Evolutionary conservation across 2,797 vertebrate species (phyloP).

Genomic region (Masticophis lateralis): DNA sequence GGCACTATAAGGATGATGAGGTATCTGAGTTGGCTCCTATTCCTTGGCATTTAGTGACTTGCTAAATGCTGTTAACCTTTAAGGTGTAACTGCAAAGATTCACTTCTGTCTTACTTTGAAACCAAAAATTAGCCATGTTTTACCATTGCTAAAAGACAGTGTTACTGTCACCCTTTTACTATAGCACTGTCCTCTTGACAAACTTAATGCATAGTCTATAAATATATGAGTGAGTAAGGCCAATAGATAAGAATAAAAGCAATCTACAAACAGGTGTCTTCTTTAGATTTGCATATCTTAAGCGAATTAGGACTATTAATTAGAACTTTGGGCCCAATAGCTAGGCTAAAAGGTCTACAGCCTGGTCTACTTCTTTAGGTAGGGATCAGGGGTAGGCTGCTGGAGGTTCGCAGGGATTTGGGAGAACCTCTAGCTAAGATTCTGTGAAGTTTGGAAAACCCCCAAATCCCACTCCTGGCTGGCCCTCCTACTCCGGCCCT

Average conservation of each 20-base stretch:
- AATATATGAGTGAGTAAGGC: neutral
- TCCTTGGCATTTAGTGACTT: neutral
- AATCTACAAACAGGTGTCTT: neutral
- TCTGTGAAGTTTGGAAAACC: too few relatives aligned
- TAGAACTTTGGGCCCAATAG: neutral
- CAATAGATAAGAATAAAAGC: neutral
- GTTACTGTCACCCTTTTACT: neutral
- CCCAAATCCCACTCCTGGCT: too few relatives aligned
- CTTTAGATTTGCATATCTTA: neutral
- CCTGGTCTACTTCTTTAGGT: neutral
- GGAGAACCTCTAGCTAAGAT: too few relatives aligned
- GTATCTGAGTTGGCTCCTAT: neutral
- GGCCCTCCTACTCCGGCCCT: too few relatives aligned
- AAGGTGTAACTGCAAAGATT: neutral
- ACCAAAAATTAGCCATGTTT: neutral
- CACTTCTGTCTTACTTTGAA: neutral
- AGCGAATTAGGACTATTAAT: neutral
- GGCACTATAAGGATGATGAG: neutral
- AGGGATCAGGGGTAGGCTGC: too few relatives aligned
- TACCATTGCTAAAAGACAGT: neutral
- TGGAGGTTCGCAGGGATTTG: too few relatives aligned
- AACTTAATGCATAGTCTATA: neutral
- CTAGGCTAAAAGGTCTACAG: neutral
- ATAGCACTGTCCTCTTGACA: neutral
- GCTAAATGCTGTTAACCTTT: neutral